phyloP scores from a whole-genome alignment of 2,113 vertebrate genomes.

The Pachyramphus minor region DNA sequence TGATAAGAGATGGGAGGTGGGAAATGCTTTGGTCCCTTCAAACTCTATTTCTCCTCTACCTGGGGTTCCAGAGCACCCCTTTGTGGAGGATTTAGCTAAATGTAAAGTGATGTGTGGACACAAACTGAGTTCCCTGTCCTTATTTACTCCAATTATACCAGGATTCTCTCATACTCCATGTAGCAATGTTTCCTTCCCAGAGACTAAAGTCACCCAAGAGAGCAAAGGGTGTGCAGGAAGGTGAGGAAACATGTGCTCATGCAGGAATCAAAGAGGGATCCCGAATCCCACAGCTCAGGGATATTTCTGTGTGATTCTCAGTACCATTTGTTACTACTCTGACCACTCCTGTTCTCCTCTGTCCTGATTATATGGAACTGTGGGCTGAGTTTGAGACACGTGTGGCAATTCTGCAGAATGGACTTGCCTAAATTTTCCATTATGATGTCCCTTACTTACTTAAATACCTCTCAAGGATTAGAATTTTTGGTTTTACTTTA shows the following conservation, averaged over 20 bases:
- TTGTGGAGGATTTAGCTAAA: not conserved
- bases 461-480: not conserved
- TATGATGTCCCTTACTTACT: not conserved
- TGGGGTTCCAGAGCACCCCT: not conserved
- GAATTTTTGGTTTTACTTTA: not conserved
- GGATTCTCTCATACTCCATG: not conserved
- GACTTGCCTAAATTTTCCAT: not conserved
- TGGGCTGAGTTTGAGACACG: not conserved
- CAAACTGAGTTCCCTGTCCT: not conserved
- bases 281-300: not conserved
- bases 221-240: not conserved
- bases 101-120: not conserved
- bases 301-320: not conserved
- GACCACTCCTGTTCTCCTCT: not conserved
- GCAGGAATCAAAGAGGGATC: not conserved
- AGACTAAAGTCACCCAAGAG: not conserved
- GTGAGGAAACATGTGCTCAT: rapidly evolving
- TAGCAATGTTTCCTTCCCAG: not conserved
- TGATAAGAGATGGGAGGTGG: not conserved
- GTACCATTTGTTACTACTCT: not conserved
- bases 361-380: not conserved
- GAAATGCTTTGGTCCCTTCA: not conserved
- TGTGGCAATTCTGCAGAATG: rapidly evolving
- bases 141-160: not conserved
- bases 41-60: rapidly evolving